Base-by-base conservation (phyloP, 2,888 invertebrate species). In the Pristionchus maxplancki region DNA sequence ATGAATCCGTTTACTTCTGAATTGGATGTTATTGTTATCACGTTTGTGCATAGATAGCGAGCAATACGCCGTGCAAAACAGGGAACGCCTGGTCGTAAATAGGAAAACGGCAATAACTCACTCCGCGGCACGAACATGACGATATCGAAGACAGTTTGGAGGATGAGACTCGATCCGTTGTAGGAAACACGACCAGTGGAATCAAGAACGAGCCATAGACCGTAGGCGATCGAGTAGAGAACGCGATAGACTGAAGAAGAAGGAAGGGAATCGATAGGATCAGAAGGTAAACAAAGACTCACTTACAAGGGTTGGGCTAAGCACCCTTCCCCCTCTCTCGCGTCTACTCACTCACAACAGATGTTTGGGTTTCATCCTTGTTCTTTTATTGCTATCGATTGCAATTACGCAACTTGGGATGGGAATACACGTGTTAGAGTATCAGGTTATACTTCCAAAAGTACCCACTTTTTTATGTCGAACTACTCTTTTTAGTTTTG, bases 221-320 rank as follows among this genome's bases (percentile, higher is more conserved):
- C 71, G 71, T 87, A 87, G 13, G 17, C 86, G 86, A 58, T 58
- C n/a, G 48, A 50, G 86, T 87, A 87, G 71, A 71, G 86, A 71
- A 87, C 64, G 86, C 31, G 50, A 53, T 87, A 87, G 85, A 85
- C 85, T 85, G 64, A 85, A 85, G 58, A n/a, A 31, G 71, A 37
- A 71, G 20, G 37, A 20, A 11, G 37, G 44, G 44, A 78, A 48
- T 78, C 78, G 44, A 78, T 78, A 78, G 5, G 44, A 78, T 78
- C 78, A 78, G n/a, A 78, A 44, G 44, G 78, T 48, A 78, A 78
- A 78, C 78, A 78, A 78, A 78, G 78, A 78, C 78, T 78, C 78
- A 48, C 78, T 78, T 78, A 78, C 78, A 78, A 78, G 78, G 78
- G 78, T 48, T 78, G 78, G 78, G 44, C 78, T 78, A 78, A 78